Evolutionary conservation across 2,888 invertebrate species (phyloP).

Genomic region (Orthonychiurus folsomi): DNA sequence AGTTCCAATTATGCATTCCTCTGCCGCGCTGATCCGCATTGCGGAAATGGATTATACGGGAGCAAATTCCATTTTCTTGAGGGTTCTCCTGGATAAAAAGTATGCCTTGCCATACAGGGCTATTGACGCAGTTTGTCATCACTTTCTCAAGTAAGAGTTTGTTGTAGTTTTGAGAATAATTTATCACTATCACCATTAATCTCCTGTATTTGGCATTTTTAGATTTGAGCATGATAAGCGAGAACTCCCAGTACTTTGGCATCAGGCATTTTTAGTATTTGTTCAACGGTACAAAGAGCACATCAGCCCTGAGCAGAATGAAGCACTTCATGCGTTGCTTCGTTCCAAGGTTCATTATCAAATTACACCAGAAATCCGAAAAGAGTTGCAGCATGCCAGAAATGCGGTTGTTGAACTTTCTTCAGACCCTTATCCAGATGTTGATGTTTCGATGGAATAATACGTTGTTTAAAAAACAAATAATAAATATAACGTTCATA

Average conservation of each 20-base stretch:
- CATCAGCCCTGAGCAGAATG: constrained; percentile 84
- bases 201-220: no score
- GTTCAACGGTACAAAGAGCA: constrained; percentile 92
- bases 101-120: constrained; percentile 94
- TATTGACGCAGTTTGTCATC: constrained; percentile 86
- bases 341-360: constrained; percentile 56
- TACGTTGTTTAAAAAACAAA: no score
- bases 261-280: constrained; percentile 87
- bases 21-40: constrained; percentile 87
- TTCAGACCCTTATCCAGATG: background rate
- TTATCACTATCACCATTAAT: constrained; percentile 1
- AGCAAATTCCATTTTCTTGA: constrained; percentile 86
- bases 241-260: constrained; percentile 91
- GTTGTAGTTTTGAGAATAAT: no score
- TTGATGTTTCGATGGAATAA: background rate
- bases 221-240: constrained; percentile 77
- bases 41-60: constrained; percentile 97
- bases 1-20: constrained; percentile 88
- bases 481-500: no score
- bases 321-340: constrained; percentile 69
- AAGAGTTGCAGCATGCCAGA: constrained; percentile 73
- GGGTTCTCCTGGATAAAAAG: constrained; percentile 91
- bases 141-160: constrained; percentile 75
- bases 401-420: constrained; percentile 56
- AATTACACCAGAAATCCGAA: constrained; percentile 73